Base-by-base conservation (phyloP, 2,888 invertebrate species). In the Agriotes lineatus region DNA sequence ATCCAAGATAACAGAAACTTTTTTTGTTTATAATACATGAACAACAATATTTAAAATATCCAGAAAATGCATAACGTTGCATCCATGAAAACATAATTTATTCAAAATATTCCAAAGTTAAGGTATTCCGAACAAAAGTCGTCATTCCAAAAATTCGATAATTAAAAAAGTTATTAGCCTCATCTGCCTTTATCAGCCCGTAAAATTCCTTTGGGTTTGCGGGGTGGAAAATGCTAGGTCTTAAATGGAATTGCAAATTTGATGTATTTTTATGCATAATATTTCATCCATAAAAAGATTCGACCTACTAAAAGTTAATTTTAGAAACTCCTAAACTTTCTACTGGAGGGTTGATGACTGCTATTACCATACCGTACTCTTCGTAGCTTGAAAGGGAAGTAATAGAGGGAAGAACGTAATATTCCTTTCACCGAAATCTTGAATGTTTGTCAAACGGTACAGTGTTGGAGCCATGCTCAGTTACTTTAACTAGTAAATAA, bases 91-190 rank as follows among this genome's bases (percentile, higher is more conserved):
- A n/a, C n/a, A n/a, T 45, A 45, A 45, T 45, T 20, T 45, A 45
- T 45, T 45, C 45, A 45, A 45, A 25, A 22, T 48, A 48, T 48
- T 22, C 22, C 19, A 48, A 9, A 12, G 2, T 4, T n/a, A 19
- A 7, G 9, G n/a, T 4, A 12, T 10, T 12, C 10, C 20, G n/a
- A 48, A 48, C 18, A 48, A 42, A 48, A 42, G 16, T 42, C n/a
- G n/a, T n/a, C n/a, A 14, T 9, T 42, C 22, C n/a, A n/a, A 48
- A 22, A 48, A 48, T 48, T 10, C 48, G 48, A 48, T 48, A 25
- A 48, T 48, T 48, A 48, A 48, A 48, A 48, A 48, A 48, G 48
- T 48, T 48, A 48, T 48, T 48, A 48, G 22, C 22, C 7, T 10
- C 45, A 45, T 45, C 45, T 45, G 20, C 45, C n/a, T 45, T 45